Conservation (phyloP, 2,888 invertebrate genomes). For the Dorcus parallelipipedus region DNA sequence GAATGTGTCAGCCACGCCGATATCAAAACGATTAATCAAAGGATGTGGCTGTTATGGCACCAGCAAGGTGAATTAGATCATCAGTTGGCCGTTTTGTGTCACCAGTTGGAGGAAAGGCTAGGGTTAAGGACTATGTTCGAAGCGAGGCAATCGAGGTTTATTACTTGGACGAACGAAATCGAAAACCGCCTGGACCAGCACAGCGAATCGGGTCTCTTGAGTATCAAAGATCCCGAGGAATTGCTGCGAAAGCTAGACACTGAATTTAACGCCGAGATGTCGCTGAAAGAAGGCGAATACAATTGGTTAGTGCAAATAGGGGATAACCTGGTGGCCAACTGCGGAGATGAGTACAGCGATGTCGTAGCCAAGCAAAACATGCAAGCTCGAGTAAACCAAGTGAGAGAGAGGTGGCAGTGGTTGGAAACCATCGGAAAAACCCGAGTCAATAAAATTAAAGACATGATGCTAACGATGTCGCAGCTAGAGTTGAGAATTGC, state of each 20-base stretch:
- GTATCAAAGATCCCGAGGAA: slow-evolving; percentile 65
- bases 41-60: slow-evolving; percentile 73
- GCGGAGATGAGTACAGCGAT: slow-evolving; percentile 62
- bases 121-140: slow-evolving; percentile 71
- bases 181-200: slow-evolving; percentile 64
- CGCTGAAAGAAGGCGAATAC: slow-evolving; percentile 71
- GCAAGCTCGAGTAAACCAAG: slow-evolving; percentile 55
- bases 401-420: slow-evolving; percentile 69
- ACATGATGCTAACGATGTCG: slow-evolving; percentile 66
- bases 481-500: slow-evolving; percentile 70
- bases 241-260: slow-evolving; percentile 68
- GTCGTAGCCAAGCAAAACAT: slow-evolving; percentile 58
- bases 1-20: slow-evolving; percentile 82
- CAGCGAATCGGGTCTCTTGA: slow-evolving; percentile 47
- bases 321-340: slow-evolving; percentile 59
- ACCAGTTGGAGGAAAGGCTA: slow-evolving; percentile 70
- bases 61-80: slow-evolving; percentile 79
- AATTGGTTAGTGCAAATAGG: slow-evolving; percentile 75
- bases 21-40: slow-evolving; percentile 75
- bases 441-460: slow-evolving; percentile 68
- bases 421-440: slow-evolving; percentile 67
- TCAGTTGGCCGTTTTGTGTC: slow-evolving; percentile 68
- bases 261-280: slow-evolving; percentile 72
- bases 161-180: slow-evolving; percentile 67
- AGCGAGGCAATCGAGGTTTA: slow-evolving; percentile 60